phyloP scores from a whole-genome alignment of 1,140 invertebrate species.

The Cherax destructor region DNA sequence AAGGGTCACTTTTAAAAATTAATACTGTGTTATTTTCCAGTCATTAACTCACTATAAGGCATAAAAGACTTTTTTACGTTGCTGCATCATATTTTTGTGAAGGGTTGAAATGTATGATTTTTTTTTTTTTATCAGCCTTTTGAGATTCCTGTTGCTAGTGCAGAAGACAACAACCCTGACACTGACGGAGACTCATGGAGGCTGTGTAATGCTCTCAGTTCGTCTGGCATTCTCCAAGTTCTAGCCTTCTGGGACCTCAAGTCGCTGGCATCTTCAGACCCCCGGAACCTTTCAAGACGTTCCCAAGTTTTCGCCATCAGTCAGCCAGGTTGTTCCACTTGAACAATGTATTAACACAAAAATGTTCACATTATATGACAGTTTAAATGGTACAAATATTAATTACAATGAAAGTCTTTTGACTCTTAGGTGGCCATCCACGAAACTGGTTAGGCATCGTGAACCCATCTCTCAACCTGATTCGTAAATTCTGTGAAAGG shows the following conservation, averaged over 20 bases:
- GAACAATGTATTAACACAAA: too few relatives aligned
- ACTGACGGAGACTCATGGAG: conserved; percentile 35
- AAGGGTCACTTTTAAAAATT: too few relatives aligned
- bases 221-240: conserved; percentile 43
- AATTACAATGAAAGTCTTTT: too few relatives aligned
- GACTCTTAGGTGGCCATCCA: conserved; percentile 61
- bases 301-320: conserved; percentile 56
- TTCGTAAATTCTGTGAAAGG: conserved; percentile 62
- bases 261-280: conserved; percentile 32
- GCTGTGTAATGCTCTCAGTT: conserved; percentile 50
- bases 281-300: conserved; percentile 39
- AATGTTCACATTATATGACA: too few relatives aligned
- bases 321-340: conserved; percentile 39
- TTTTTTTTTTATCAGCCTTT: conserved; percentile 25
- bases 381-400: too few relatives aligned
- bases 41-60: too few relatives aligned
- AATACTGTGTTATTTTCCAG: too few relatives aligned
- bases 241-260: conserved; percentile 57
- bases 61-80: too few relatives aligned
- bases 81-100: too few relatives aligned
- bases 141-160: conserved; percentile 36
- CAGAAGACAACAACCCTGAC: conserved; percentile 23
- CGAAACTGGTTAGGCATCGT: conserved; percentile 68
- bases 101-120: too few relatives aligned
- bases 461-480: conserved; percentile 65